These are phyloP conservation scores for Muscicapa comitata DNA, from an alignment of 2,797 vertebrate genomes.

Conservation along the genomic window DNA sequence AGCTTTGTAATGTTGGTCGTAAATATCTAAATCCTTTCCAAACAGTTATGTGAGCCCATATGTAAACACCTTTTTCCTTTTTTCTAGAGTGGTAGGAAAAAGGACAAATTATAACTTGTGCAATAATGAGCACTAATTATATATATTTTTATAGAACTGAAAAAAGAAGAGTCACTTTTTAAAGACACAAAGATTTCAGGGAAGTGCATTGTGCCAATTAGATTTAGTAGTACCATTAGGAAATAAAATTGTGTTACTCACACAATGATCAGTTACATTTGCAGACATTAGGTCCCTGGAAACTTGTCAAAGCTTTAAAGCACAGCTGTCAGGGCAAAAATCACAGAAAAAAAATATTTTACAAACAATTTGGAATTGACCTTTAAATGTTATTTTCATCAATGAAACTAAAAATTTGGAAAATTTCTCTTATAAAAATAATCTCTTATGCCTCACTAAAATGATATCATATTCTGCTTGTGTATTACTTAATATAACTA, in stretches of 20 bases:
- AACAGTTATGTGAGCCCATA: not conserved
- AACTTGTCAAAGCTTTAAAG: not conserved
- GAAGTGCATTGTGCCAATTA: not conserved
- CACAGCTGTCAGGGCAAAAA: not conserved
- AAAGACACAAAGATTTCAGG: not conserved
- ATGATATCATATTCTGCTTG: not conserved
- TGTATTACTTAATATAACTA: not conserved
- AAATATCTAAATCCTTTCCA: not conserved
- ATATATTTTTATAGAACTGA: not conserved
- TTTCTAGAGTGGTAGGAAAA: not conserved
- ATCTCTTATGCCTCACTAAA: not conserved
- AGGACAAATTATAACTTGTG: not conserved
- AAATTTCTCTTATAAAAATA: not conserved
- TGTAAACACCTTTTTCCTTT: not conserved
- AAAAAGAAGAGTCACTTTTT: not conserved
- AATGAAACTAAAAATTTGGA: not conserved
- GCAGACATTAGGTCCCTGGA: conserved; percentile 13
- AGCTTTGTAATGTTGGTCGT: not conserved
- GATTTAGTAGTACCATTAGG: not conserved
- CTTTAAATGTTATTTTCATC: not conserved
- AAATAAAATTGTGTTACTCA: conserved; percentile 8
- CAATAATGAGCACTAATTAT: not conserved
- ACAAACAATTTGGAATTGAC: not conserved
- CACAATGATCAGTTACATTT: not conserved
- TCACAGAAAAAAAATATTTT: not conserved